Evolutionary conservation across 2,113 vertebrate genomes (phyloP).

Genomic region (Bathybates hornii): DNA sequence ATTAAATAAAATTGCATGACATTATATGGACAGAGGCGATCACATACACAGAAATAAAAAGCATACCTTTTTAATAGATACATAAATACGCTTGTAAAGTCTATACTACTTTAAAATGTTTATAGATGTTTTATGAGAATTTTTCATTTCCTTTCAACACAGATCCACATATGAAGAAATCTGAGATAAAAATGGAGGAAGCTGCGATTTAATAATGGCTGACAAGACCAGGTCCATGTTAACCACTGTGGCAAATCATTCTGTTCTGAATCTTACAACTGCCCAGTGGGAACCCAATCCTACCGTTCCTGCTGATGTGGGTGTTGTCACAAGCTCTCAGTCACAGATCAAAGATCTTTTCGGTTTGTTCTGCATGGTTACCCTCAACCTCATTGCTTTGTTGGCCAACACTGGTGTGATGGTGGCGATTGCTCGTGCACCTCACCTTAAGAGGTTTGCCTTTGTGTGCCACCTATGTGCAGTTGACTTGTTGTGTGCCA

Average conservation of each 20-base stretch:
- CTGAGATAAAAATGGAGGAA: constrained; percentile 36
- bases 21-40: background rate
- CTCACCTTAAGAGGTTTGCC: constrained; percentile 82
- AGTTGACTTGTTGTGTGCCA: constrained; percentile 86
- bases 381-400: constrained; percentile 79
- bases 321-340: constrained; percentile 70
- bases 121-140: background rate
- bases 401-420: constrained; percentile 83
- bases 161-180: constrained; percentile 13
- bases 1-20: background rate
- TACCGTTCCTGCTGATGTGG: constrained; percentile 60
- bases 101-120: background rate
- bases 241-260: constrained; percentile 36
- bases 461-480: constrained; percentile 88
- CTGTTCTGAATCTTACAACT: constrained; percentile 54
- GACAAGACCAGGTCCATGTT: constrained; percentile 40
- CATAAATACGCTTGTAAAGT: background rate
- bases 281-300: constrained; percentile 52
- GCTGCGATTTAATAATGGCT: constrained; percentile 46
- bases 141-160: background rate
- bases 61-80: background rate
- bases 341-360: constrained; percentile 74
- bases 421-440: constrained; percentile 81
- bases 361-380: constrained; percentile 81
- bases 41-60: background rate